Percentiles rank a stretch among this genome's conserved stretches.
Evolutionary conservation across 37 sponge, comb jelly and placozoan genomes (phyloP).

Genomic region (Haliclona indistincta): DNA sequence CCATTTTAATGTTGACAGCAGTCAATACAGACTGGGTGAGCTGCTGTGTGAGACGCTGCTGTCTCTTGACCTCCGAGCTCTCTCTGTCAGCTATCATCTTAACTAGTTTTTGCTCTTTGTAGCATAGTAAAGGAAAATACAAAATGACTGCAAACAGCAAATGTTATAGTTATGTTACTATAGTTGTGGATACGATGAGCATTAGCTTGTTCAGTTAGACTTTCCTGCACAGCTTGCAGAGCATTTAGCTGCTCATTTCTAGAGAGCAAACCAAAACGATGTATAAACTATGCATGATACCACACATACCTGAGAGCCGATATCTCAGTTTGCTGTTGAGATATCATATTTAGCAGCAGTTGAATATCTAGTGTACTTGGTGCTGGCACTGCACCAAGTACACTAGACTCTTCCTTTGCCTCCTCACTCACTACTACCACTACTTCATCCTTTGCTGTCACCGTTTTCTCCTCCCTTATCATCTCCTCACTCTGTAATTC

Average conservation of each 20-base stretch:
- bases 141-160: neutral
- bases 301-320: too few species aligned
- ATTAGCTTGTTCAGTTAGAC: too few species aligned
- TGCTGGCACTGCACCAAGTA: too few species aligned
- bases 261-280: too few species aligned
- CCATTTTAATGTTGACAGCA: slow-evolving; percentile 67
- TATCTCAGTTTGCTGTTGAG: too few species aligned
- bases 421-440: slow-evolving; percentile 12
- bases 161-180: neutral
- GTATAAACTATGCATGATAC: too few species aligned
- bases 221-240: too few species aligned
- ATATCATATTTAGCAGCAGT: too few species aligned
- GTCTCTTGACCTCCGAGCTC: slow-evolving; percentile 49
- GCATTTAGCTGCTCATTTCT: too few species aligned
- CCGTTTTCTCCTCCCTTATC: neutral
- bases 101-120: slow-evolving; percentile 60
- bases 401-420: too few species aligned
- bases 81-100: slow-evolving; percentile 34
- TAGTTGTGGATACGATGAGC: neutral
- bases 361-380: too few species aligned
- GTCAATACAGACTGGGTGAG: slow-evolving; percentile 49
- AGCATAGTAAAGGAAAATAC: slow-evolving; percentile 24
- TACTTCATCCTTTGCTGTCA: slow-evolving; percentile 8
- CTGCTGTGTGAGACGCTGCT: slow-evolving; percentile 44
- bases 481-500: neutral